phyloP scores from a whole-genome alignment of 1,140 invertebrate species.

The Diabrotica undecimpunctata region DNA sequence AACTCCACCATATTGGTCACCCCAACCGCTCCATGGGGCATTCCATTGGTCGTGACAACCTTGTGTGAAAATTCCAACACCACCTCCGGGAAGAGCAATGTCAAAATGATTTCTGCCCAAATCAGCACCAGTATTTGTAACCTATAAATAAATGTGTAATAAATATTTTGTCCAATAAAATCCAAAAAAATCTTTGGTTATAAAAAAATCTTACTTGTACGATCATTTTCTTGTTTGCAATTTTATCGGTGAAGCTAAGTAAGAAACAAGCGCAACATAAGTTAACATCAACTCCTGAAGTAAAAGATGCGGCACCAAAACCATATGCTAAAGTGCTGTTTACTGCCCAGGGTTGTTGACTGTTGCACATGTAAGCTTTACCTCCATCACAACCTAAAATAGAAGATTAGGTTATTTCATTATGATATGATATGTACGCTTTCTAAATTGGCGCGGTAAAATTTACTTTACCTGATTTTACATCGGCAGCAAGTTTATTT shows the following conservation, averaged over 20 bases:
- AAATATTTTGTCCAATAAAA: too few relatives aligned
- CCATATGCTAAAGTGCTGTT: conserved; percentile 23
- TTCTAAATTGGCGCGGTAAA: conserved; percentile 19
- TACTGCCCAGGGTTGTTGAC: conserved; percentile 25
- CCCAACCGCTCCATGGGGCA: conserved; percentile 22
- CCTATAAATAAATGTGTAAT: too few relatives aligned
- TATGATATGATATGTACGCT: conserved; percentile 10
- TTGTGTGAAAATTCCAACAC: conserved; percentile 24
- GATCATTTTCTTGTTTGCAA: conserved; percentile 18
- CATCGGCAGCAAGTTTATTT: background rate
- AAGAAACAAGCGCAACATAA: conserved; percentile 24
- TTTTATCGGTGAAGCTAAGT: conserved; percentile 17
- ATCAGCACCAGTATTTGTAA: conserved; percentile 4
- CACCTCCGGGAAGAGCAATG: too few relatives aligned
- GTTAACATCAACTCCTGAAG: conserved; percentile 22
- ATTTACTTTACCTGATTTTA: conserved; percentile 10
- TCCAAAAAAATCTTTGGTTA: too few relatives aligned
- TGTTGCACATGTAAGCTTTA: conserved; percentile 23
- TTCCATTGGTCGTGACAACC: conserved; percentile 26
- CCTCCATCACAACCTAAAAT: conserved; percentile 22
- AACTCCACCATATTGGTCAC: conserved; percentile 22
- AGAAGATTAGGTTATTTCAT: conserved; percentile 12
- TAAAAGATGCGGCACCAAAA: conserved; percentile 28
- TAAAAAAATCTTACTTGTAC: too few relatives aligned
- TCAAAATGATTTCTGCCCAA: conserved; percentile 17